Evolutionary conservation across 2,888 invertebrate genomes (phyloP).

Genomic region (Coenonympha arcania): DNA sequence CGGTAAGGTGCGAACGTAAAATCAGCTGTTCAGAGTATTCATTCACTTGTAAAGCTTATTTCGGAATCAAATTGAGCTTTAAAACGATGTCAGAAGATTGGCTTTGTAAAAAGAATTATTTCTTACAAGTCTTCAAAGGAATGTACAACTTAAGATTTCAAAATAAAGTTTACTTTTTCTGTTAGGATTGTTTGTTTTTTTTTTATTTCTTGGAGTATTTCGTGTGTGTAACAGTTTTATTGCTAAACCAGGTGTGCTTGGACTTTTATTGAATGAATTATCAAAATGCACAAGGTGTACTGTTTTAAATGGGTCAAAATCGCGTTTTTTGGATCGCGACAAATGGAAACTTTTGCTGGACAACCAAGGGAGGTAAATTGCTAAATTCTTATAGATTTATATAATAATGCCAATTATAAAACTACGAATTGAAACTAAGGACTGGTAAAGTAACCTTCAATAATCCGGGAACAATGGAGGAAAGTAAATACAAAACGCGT

Average conservation of each 20-base stretch:
- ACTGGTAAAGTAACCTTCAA: constrained; percentile 59
- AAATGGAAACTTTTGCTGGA: too few species aligned
- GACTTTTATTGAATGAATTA: not conserved
- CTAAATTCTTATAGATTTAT: too few species aligned
- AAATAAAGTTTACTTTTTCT: not conserved
- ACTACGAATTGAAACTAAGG: constrained; percentile 25
- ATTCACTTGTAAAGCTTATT: constrained; percentile 27
- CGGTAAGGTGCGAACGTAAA: constrained; percentile 55
- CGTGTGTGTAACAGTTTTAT: not conserved
- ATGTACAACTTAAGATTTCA: not conserved
- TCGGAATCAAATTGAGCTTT: constrained; percentile 27
- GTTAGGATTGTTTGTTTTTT: not conserved
- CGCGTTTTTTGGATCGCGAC: too few species aligned
- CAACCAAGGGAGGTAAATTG: too few species aligned
- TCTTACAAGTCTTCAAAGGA: not conserved
- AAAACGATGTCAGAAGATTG: constrained; percentile 9
- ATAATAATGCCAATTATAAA: constrained; percentile 16
- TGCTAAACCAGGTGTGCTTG: not conserved
- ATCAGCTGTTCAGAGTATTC: constrained; percentile 52
- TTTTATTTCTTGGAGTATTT: not conserved
- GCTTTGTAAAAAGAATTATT: not conserved
- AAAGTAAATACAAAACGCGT: constrained; percentile 53
- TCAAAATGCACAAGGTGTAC: not conserved
- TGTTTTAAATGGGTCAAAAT: not conserved
- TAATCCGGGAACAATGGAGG: constrained; percentile 62